phyloP scores from a whole-genome alignment of 2,888 invertebrate species.

The Drosophila antonietae region DNA sequence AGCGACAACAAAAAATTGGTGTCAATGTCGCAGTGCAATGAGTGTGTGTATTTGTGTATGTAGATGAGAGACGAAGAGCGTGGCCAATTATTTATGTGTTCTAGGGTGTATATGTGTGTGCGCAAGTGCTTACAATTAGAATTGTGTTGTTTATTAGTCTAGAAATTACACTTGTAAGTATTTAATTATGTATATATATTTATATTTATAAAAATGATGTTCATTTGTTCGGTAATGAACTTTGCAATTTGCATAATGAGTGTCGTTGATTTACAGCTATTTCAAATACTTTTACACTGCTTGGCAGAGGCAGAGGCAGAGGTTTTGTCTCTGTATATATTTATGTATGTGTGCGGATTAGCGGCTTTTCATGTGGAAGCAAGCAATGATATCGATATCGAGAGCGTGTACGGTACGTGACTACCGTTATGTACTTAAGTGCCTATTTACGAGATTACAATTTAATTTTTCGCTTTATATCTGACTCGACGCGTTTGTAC shows the following conservation, averaged over 20 bases:
- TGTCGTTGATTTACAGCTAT: slow-evolving; percentile 31
- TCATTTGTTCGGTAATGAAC: slow-evolving; percentile 50
- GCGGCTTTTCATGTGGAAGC: slow-evolving; percentile 39
- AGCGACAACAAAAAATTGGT: slow-evolving; percentile 58
- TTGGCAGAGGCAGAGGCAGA: slow-evolving; percentile 43
- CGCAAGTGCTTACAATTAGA: slow-evolving; percentile 61
- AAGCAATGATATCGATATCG: slow-evolving; percentile 49
- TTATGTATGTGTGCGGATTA: slow-evolving; percentile 26
- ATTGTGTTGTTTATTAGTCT: slow-evolving; percentile 63
- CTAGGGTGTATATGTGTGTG: slow-evolving; percentile 13
- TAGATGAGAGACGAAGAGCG: slow-evolving; percentile 5
- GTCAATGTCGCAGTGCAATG: slow-evolving; percentile 62
- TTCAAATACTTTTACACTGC: slow-evolving; percentile 60
- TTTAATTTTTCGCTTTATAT: slow-evolving; percentile 50
- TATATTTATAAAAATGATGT: slow-evolving; percentile 47
- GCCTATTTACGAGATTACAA: slow-evolving; percentile 73
- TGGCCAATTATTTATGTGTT: slow-evolving; percentile 14
- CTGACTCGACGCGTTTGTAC: slow-evolving; percentile 39
- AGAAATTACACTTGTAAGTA: slow-evolving; percentile 59
- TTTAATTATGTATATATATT: slow-evolving; percentile 48
- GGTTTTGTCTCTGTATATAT: slow-evolving; percentile 18
- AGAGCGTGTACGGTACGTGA: slow-evolving; percentile 63
- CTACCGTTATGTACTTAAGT: slow-evolving; percentile 74
- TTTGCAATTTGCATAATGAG: slow-evolving; percentile 55
- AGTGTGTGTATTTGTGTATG: slow-evolving; percentile 1